phyloP scores from a whole-genome alignment of 2,797 vertebrate species.

The Rhodeus uyekii region DNA sequence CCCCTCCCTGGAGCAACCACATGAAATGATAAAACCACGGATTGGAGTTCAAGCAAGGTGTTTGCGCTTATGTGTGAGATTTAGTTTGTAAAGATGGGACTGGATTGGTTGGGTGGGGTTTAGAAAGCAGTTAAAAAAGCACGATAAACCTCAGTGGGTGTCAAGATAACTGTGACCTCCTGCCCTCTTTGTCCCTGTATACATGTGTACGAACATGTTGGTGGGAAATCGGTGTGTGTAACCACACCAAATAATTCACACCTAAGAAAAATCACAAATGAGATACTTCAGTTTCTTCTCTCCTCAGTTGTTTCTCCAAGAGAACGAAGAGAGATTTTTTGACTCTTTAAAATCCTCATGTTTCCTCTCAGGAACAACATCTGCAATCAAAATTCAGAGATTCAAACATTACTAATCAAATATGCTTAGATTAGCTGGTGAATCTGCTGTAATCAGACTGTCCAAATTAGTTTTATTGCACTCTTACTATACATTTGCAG shows the following conservation, averaged over 20 bases:
- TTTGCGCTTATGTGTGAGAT: constrained; percentile 9
- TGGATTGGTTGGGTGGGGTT: constrained; percentile 43
- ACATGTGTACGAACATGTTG: constrained; percentile 17
- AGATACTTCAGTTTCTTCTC: not conserved
- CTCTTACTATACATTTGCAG: not conserved
- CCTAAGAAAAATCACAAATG: not conserved
- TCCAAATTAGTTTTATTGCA: not conserved
- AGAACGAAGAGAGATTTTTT: not conserved
- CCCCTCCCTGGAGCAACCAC: constrained; percentile 46
- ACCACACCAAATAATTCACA: not conserved
- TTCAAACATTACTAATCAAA: not conserved
- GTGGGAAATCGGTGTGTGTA: constrained; percentile 6
- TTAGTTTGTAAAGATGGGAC: constrained; percentile 25
- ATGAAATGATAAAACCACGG: constrained; percentile 45
- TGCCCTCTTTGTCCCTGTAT: constrained; percentile 25
- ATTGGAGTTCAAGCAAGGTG: constrained; percentile 35
- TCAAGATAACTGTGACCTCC: constrained; percentile 19
- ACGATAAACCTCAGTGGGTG: constrained; percentile 42
- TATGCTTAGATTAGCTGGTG: not conserved
- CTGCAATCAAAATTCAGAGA: not conserved
- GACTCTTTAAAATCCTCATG: not conserved
- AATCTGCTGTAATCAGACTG: not conserved
- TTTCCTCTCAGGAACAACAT: not conserved
- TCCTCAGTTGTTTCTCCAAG: not conserved
- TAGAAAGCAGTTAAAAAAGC: constrained; percentile 41